Percentiles rank a stretch among this genome's conserved stretches.
Conservation (phyloP, 2,888 invertebrate species). For the Scaptomyza flava region DNA sequence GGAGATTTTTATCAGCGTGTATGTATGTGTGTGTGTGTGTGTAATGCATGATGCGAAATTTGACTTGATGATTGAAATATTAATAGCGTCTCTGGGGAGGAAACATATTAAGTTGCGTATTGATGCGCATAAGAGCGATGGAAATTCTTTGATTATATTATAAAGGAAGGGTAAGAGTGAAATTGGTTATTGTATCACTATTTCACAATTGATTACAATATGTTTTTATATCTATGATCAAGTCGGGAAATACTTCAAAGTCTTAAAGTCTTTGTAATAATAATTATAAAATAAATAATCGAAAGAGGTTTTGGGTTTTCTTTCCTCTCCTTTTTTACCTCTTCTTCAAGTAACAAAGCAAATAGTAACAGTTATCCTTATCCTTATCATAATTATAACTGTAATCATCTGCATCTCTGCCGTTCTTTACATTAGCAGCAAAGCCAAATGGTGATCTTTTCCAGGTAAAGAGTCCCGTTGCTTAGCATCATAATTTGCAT, state of each 20-base stretch:
- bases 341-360: neutral
- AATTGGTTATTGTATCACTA: neutral
- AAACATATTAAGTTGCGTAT: slow-evolving; percentile 35
- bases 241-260: too few relatives aligned
- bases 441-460: neutral
- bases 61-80: slow-evolving; percentile 63
- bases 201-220: too few relatives aligned
- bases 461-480: neutral
- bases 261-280: too few relatives aligned
- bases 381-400: neutral
- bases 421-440: neutral
- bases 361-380: neutral
- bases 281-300: too few relatives aligned
- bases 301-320: too few relatives aligned
- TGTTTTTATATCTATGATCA: too few relatives aligned
- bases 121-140: slow-evolving; percentile 1
- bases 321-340: too few relatives aligned
- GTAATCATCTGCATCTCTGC: neutral
- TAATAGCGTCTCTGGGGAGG: slow-evolving; percentile 33
- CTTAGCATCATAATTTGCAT: slow-evolving; percentile 16
- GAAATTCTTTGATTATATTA: slow-evolving; percentile 32
- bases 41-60: slow-evolving; percentile 37
- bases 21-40: slow-evolving; percentile 9
- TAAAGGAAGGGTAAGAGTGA: neutral
- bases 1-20: neutral